Base-by-base conservation (phyloP, 2,113 vertebrate species). In the Centrocercus urophasianus region DNA sequence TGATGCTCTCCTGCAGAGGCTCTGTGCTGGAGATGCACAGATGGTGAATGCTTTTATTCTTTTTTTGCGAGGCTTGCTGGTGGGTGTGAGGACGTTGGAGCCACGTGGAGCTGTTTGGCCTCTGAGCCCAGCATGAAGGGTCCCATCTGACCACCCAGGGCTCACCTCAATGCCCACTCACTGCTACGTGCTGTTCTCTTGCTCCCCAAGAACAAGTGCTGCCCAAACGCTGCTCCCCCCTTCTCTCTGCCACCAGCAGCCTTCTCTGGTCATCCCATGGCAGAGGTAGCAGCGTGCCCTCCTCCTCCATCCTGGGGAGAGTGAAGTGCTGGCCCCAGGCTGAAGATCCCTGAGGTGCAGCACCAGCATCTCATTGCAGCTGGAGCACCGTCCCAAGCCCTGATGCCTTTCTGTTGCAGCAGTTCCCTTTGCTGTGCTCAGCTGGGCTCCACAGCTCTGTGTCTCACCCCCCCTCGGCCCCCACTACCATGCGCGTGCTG, bases 181-280 rank as follows among this genome's bases (percentile, higher is more conserved):
- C 45, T 43, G 14, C 34, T 30, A 30, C 22, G 18, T 0, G 1
- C 65, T 47, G 38, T 11, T 54, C 27, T 11, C n/a, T 36, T 28
- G 36, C 30, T n/a, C 13, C 65, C 21, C 52, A 4, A 0, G 27
- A 21, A 24, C 47, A 84, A 48, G n/a, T 21, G 10, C n/a, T 47
- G 3, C 32, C 25, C 48, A 42, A 65, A 38, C 4, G 11, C 1
- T 65, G 13, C 8, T 42, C 24, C 34, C 11, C 34, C 8, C 42
- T 59, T 36, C 27, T 8, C 12, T 50, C 20, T 82, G 56, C 32
- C 43, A 27, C 48, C 36, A 40, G 3, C 9, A 57, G 3, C 42
- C 0, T 1, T 2, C 34, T 36, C 10, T 40, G 63, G 22, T 24
- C 71, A 59, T 13, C 40, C 50, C 1, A 1, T 9, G 34, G 40